These are phyloP conservation scores for Protosalanx chinensis DNA, from an alignment of 2,797 vertebrate genomes.

Conservation along the genomic window DNA sequence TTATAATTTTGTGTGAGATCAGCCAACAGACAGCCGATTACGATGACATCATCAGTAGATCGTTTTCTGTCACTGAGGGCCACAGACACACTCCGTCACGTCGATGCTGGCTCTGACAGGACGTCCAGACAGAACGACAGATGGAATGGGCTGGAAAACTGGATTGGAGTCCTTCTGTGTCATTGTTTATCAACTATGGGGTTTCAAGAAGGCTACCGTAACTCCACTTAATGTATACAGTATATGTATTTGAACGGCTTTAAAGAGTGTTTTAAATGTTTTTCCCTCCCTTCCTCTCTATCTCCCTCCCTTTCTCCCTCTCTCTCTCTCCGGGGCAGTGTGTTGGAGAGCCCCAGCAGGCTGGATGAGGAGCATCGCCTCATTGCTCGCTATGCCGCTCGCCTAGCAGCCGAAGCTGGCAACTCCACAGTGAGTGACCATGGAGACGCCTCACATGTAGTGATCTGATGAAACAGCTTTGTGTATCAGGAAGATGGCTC, in stretches of 20 bases:
- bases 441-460: not conserved
- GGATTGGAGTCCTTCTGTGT: not conserved
- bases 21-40: not conserved
- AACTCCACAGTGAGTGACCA: constrained; percentile 80
- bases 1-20: not conserved
- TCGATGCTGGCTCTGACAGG: too few species aligned
- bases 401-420: constrained; percentile 91
- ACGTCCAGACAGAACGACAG: too few species aligned
- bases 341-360: constrained; percentile 90
- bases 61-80: not conserved
- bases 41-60: not conserved
- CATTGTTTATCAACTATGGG: not conserved
- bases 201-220: too few species aligned
- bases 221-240: too few species aligned
- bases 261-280: not conserved
- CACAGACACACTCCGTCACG: too few species aligned
- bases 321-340: constrained; percentile 66
- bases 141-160: not conserved
- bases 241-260: not conserved
- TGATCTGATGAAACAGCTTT: not conserved
- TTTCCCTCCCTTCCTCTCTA: too few species aligned
- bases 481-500: not conserved
- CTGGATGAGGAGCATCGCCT: constrained; percentile 94
- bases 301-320: constrained; percentile 37
- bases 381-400: constrained; percentile 93